Base-by-base conservation (phyloP, 2,888 invertebrate species). In the Hirtodrosophila confusa region DNA sequence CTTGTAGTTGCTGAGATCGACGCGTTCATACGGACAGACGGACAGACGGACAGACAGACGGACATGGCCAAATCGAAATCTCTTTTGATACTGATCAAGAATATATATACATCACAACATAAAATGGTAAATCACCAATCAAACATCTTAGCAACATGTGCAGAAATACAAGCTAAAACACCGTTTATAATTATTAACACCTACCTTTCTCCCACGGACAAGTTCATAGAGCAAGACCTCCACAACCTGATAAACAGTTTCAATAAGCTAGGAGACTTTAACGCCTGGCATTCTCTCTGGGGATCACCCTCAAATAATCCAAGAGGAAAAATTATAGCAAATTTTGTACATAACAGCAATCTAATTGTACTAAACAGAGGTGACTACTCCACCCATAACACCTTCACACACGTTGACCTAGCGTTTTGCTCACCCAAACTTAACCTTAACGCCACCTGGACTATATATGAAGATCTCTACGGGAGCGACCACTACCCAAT, bases 401-500 rank as follows among this genome's bases (percentile, higher is more conserved):
- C 48, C n/a, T 49, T 49, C 39, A 49, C 49, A 27, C 37, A 49
- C 11, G 49, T 49, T 27, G 49, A 41, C n/a, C 9, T 41, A 41
- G 10, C 41, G 23, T 23, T 27, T 8, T 41, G 41, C 41, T 41
- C 41, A 9, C 27, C 41, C 6, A 27, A 27, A 5, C 24, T 41
- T n/a, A 41, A 41, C n/a, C n/a, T 41, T 10, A 41, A 33, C 11
- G 48, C 36, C 6, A 9, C 24, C 36, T 36, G 48, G 23, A 17
- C 9, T n/a, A 36, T 12, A 23, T 10, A 23, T 23, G 48, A 48
- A 48, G 37, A 48, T 24, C 36, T 48, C 4, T 48, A 48, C 17
- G 48, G 48, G 12, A 36, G 48, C 36, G 48, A 48, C 37, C 48
- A 48, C 37, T 48, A 48, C 36, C 48, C 36, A 23, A 48, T 48